Evolutionary conservation across 23 tunicate genomes (phyloP).

Genomic region (Ascidia mentula): DNA sequence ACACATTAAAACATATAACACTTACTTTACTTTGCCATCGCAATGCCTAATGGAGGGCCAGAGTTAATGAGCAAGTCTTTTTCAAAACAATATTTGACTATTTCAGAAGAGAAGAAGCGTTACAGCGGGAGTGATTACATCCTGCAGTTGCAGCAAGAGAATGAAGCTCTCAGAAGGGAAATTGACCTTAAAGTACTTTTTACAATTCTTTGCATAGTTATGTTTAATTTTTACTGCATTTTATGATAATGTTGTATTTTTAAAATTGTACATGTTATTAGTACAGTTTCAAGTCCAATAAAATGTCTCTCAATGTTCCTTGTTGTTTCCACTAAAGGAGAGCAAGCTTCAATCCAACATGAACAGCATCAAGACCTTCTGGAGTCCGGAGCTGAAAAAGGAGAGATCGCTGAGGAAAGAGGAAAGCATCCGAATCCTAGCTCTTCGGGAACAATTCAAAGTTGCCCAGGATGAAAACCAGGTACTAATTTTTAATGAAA

Average conservation of each 20-base stretch:
- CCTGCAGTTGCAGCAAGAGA: slow-evolving; percentile 76
- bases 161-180: slow-evolving; percentile 69
- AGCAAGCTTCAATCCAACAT: slow-evolving; percentile 90
- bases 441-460: slow-evolving; percentile 68
- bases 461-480: slow-evolving; percentile 89
- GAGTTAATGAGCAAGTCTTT: too few relatives aligned
- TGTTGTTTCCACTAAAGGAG: slow-evolving; percentile 37
- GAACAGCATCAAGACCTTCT: slow-evolving; percentile 89
- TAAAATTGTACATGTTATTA: neutral
- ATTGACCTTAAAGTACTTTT: slow-evolving; percentile 70
- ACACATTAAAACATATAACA: too few relatives aligned
- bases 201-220: neutral
- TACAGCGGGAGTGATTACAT: slow-evolving; percentile 67
- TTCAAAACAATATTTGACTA: too few relatives aligned
- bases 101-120: slow-evolving; percentile 21
- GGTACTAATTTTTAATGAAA: slow-evolving; percentile 4
- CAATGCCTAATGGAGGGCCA: too few relatives aligned
- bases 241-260: too few relatives aligned
- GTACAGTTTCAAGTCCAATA: too few relatives aligned
- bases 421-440: slow-evolving; percentile 39
- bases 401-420: slow-evolving; percentile 87
- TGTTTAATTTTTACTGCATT: too few relatives aligned
- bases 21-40: too few relatives aligned
- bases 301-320: neutral
- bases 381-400: slow-evolving; percentile 98